phyloP scores from a whole-genome alignment of 2,888 invertebrate species.

The Resseliella maxima region DNA sequence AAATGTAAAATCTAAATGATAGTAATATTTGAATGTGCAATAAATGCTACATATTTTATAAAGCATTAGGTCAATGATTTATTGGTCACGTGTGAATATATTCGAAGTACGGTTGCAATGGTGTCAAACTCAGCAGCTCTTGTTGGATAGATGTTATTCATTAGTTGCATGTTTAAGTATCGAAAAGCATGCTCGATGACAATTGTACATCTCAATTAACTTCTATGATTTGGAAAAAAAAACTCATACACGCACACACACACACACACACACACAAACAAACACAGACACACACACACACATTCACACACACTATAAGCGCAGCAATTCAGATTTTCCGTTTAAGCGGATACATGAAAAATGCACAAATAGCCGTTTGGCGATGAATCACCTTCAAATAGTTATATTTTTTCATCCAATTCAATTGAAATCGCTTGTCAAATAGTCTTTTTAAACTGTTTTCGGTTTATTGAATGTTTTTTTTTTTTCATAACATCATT shows the following conservation, averaged over 20 bases:
- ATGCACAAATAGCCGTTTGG: not conserved
- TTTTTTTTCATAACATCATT: not conserved
- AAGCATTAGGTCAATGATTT: constrained; percentile 42
- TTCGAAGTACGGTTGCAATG: not conserved
- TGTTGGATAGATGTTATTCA: not conserved
- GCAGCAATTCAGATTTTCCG: not conserved
- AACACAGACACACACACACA: no score
- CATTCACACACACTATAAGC: not conserved
- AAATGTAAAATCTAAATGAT: not conserved
- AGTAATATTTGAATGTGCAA: constrained; percentile 5
- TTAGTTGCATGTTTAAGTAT: not conserved
- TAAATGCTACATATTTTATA: constrained; percentile 6
- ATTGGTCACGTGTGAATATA: constrained; percentile 37
- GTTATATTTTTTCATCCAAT: constrained; percentile 24
- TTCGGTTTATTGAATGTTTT: not conserved
- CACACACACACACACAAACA: no score
- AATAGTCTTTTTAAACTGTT: constrained; percentile 18
- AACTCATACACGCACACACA: no score
- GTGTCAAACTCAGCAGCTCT: not conserved
- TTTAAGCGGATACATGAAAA: not conserved
- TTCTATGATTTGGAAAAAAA: not conserved
- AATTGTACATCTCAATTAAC: constrained; percentile 49
- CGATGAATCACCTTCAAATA: constrained; percentile 34
- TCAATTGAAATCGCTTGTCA: constrained; percentile 38
- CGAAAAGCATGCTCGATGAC: not conserved